These are phyloP conservation scores for Loripinus fragilis DNA, from an alignment of 2,888 invertebrate species.

Conservation along the genomic window DNA sequence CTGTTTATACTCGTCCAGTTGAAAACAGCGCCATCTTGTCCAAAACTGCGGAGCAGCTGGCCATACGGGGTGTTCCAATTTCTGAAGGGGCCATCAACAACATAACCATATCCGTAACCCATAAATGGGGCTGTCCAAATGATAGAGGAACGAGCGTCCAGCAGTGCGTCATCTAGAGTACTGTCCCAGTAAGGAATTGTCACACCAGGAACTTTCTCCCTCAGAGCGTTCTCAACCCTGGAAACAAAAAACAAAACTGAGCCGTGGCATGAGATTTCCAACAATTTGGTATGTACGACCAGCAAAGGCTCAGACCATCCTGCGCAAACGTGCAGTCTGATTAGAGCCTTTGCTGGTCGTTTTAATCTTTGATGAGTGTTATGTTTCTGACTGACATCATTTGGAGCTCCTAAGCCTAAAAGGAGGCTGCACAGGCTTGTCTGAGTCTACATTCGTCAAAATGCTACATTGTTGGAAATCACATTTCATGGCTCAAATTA, in stretches of 20 bases:
- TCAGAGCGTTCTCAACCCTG: constrained; percentile 73
- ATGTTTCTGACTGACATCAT: too few species aligned
- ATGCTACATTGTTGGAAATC: too few species aligned
- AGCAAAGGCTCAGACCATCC: too few species aligned
- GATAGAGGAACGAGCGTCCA: constrained; percentile 79
- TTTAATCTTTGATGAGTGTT: too few species aligned
- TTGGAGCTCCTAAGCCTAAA: too few species aligned
- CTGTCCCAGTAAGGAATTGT: constrained; percentile 83
- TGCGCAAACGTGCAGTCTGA: too few species aligned
- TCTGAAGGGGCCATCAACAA: constrained; percentile 78
- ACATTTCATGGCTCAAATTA: too few species aligned
- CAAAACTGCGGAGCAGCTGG: constrained; percentile 61
- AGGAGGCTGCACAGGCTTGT: too few species aligned
- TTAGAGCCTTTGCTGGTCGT: too few species aligned
- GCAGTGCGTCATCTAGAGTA: constrained; percentile 78
- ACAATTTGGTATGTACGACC: too few species aligned
- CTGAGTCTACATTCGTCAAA: too few species aligned
- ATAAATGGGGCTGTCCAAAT: constrained; percentile 80
- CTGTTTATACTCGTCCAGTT: constrained; percentile 61
- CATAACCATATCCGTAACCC: constrained; percentile 78
- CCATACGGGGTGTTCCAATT: constrained; percentile 73
- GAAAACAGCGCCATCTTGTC: constrained; percentile 59
- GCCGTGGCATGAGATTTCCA: too few species aligned
- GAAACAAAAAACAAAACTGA: neutral
- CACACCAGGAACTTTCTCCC: constrained; percentile 77